Evolutionary conservation across 2,797 vertebrate species (phyloP).

Genomic region (Enteromius paludinosus): DNA sequence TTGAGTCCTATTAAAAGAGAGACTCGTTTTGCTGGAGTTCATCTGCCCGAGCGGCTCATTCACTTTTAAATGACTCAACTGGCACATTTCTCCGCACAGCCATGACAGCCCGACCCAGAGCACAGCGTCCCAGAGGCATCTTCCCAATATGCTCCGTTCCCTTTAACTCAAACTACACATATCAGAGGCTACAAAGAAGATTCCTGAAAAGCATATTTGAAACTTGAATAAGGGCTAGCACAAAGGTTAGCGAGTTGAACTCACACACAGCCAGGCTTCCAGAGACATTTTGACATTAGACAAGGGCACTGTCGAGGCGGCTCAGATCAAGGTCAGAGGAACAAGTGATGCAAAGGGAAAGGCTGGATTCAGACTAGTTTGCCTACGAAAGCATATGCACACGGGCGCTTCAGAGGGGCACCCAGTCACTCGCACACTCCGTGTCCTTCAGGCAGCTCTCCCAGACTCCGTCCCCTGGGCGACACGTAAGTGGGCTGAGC

Average conservation of each 20-base stretch:
- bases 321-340: constrained; percentile 49
- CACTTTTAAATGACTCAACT: constrained; percentile 41
- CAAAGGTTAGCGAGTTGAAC: constrained; percentile 4
- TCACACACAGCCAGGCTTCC: constrained; percentile 20
- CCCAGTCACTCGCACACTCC: constrained; percentile 64
- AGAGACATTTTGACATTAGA: constrained; percentile 51
- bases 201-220: constrained; percentile 34
- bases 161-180: constrained; percentile 22
- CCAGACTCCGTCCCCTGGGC: constrained; percentile 84
- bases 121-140: constrained; percentile 19
- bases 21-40: constrained; percentile 13
- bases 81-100: constrained; percentile 29
- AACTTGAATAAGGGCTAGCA: background rate
- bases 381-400: constrained; percentile 59
- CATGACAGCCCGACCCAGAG: constrained; percentile 29
- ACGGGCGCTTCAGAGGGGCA: constrained; percentile 73
- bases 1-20: constrained; percentile 52
- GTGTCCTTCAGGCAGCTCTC: constrained; percentile 79
- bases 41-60: constrained; percentile 40
- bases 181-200: constrained; percentile 21
- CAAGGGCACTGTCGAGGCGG: constrained; percentile 39
- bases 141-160: constrained; percentile 1
- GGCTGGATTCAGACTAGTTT: constrained; percentile 47
- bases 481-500: constrained; percentile 86
- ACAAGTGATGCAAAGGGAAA: constrained; percentile 44